Evolutionary conservation across 2,113 vertebrate genomes (phyloP), one percentile per base, ranked within the genome.

Genomic region (Lota lota): DNA sequence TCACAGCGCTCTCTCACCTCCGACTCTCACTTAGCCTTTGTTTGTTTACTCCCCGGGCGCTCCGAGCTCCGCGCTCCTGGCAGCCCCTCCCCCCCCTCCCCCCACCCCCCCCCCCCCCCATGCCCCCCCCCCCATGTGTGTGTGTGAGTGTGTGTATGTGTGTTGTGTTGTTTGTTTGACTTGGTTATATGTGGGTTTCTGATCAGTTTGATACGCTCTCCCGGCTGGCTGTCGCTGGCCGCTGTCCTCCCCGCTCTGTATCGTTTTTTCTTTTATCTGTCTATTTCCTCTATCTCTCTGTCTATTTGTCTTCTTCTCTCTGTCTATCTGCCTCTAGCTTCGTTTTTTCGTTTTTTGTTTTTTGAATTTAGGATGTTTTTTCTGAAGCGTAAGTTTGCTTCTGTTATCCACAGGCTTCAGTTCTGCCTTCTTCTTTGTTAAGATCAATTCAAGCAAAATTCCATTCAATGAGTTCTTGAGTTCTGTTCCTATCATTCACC

Each of bases 111-210:
- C 40, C 40, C 10, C 82, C 89, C 11, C 17, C n/a, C n/a, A n/a
- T 68, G 1, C 40, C 40, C 40, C 10, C 12, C 87, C 14, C 17
- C 67, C 40, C 6, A 33, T 33, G 28, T 4, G 28, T 79, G 74
- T 73, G 71, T 81, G 80, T 47, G 40, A 14, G 40, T 47, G 40
- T 47, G 40, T 47, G 40, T 33, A 7, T 33, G 28, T 33, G 28
- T 33, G 28, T 33, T 12, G 40, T 10, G 8, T 4, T 1, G 77
- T 84, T 79, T 89, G 90, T 89, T 88, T 89, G 82, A 81, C 73
- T 78, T 76, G 77, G 81, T 84, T 89, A 85, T 84, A 83, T 88
- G 88, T 73, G 63, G 74, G 69, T n/a, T n/a, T n/a, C n/a, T n/a
- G n/a, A n/a, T n/a, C n/a, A n/a, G n/a, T n/a, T n/a, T 24, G 64